Evolutionary conservation across 37 sponge, comb jelly and placozoan species (phyloP), one percentile per base, ranked within the genome.

Genomic region (Dysidea cf. avara): DNA sequence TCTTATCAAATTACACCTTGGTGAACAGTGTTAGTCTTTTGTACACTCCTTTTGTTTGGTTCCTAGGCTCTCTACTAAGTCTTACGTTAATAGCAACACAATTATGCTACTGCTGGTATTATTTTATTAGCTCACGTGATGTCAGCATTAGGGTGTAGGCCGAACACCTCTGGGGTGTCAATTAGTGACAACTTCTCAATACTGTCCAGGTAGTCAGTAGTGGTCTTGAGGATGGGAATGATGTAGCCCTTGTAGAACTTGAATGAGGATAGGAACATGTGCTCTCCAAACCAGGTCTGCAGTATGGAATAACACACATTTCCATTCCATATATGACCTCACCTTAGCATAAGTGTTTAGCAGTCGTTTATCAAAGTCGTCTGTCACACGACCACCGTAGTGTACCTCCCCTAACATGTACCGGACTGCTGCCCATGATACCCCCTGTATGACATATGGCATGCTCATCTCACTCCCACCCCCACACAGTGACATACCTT

Each of bases 151-250:
- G 93, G 90, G 72, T 99, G 99, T 33, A 99, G 85, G 36, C 99
- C 99, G 67, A 99, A 99, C 57, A 92, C 92, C 67, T 99, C 96
- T 35, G 99, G 96, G 20, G 99, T 92, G 86, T 99, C 99, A 26
- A 81, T 82, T 5, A 92, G 83, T 16, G 99, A 96, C 47, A 99
- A 83, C 2, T 64, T 54, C 30, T 99, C 96, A 64, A 99, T 92
- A 62, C 39, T 81, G 31, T 95, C 89, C 20, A 99, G 61, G 71
- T 95, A 99, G 39, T 95, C 91, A 38, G 84, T 87, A 20, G 86
- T 77, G 24, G 84, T 92, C 64, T 83, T 86, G 65, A 78, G 73
- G 53, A 94, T 60, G 11, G 90, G 81, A 39, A 94, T 94, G 50
- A 43, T 64, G 71, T 97, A 97, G 53, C 98, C 98, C 54, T 97